Evolutionary conservation across 2,113 vertebrate species (phyloP), one percentile per base, ranked within the genome.

Genomic region (Lota lota): DNA sequence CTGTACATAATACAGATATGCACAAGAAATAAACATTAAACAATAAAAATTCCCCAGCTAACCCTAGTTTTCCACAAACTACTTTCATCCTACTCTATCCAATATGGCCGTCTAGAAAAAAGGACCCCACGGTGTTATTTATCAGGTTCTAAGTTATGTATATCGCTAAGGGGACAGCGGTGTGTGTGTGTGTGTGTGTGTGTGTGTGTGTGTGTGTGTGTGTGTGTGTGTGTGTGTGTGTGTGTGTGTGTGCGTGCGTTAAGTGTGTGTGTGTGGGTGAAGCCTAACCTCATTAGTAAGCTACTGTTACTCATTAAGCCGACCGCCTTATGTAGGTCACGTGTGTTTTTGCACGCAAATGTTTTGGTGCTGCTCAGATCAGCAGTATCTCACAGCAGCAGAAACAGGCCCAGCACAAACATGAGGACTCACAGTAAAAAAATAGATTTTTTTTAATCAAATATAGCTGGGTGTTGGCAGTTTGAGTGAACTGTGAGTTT

Each of bases 291-390:
- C 83, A 86, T 80, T 62, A 69, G 65, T 65, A 19, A 53, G 60
- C 33, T 62, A 61, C 64, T 64, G 83, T 86, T 85, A 90, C 79
- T 84, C 76, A 85, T 86, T 88, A 86, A 83, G 75, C 78, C 28
- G 36, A 67, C 18, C n/a, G 36, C 67, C 17, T 73, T 75, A 86
- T 84, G 59, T 80, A 77, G 87, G 87, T 84, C 86, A 86, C 3
- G 36, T 60, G 18, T 85, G 75, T 85, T 82, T 72, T 57, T 57
- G 40, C 69, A 66, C 18, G 20, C 66, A 69, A 77, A 78, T 72
- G 69, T 78, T 80, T 79, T 75, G 22, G 60, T 1, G 40, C 22
- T 67, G 68, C 51, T 75, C 79, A 74, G 70, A 47, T 82, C 68
- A 22, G 63, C 58, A 69, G 67, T 59, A 77, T 77, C 75, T 77